Base-by-base conservation (phyloP, 2,888 invertebrate species). In the Itoplectis maculator region DNA sequence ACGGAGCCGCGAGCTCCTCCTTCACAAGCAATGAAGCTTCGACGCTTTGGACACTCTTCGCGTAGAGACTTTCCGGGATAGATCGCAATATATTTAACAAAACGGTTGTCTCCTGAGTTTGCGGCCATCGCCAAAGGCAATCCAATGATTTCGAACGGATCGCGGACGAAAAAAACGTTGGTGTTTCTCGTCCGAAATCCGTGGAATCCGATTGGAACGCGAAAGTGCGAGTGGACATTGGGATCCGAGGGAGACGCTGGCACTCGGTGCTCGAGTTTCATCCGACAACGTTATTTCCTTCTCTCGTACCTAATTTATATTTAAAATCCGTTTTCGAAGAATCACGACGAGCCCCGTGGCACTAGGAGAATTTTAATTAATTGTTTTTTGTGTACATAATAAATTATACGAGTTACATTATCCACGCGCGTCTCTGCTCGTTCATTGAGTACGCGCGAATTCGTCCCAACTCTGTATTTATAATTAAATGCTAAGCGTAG, bases 341-440 rank as follows among this genome's bases (percentile, higher is more conserved):
- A 45, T 63, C 56, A 56, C 76, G n/a, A 74, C 61, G 35, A 65
- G 59, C 40, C 49, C n/a, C 54, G 23, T 35, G 61, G 40, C 47
- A 29, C 45, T 66, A 45, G 69, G 15, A 56, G n/a, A 78, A 74
- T 61, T 70, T 47, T 37, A 65, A 42, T 23, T 63, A 23, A 23
- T 61, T 65, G 70, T 54, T 54, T 61, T 61, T 15, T 79, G 78
- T 82, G 82, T 79, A 82, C 56, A 82, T 82, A 82, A 75, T 82
- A 82, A 79, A 82, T 54, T 2, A 79, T 29, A 29, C 79, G n/a
- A 61, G 37, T 82, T 78, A 69, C 37, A 69, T 69, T 59, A 49
- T 15, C 54, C 42, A 6, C 23, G 9, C 29, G 37, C 29, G 51
- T 23, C n/a, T 68, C 70, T 47, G 59, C n/a, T 35, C 54, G 69